Evolutionary conservation across 2,113 vertebrate genomes (phyloP).

Genomic region (Elephantulus edwardii): DNA sequence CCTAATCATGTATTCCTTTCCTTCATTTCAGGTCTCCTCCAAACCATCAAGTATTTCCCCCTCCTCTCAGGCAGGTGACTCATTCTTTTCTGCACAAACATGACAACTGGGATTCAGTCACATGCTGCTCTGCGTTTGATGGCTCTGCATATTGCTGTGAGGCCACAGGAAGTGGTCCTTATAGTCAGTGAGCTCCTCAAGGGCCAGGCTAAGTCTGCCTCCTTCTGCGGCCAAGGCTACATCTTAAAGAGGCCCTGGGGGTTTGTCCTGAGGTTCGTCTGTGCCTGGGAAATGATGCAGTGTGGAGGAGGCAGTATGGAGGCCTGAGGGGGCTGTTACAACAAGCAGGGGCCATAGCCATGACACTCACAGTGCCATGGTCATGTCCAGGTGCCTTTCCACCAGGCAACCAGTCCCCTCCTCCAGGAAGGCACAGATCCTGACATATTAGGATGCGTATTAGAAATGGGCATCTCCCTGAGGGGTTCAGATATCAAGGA

Average conservation of each 20-base stretch:
- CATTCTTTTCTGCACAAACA: neutral
- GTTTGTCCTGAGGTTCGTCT: too few species aligned
- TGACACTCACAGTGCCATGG: too few species aligned
- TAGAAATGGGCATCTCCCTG: too few species aligned
- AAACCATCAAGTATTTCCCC: neutral
- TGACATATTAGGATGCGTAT: accelerated
- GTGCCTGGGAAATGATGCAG: too few species aligned
- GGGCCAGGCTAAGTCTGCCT: neutral
- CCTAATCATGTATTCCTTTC: too few species aligned
- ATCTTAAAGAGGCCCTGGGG: neutral
- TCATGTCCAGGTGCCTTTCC: neutral
- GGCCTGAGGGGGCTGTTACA: too few species aligned
- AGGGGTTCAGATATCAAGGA: neutral
- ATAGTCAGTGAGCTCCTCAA: neutral
- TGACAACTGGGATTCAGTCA: neutral
- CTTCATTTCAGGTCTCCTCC: neutral
- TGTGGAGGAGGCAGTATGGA: too few species aligned
- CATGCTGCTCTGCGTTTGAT: neutral
- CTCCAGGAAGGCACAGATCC: neutral
- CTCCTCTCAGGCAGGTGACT: accelerated
- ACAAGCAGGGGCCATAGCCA: too few species aligned
- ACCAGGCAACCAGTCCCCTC: neutral
- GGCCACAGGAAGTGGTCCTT: neutral
- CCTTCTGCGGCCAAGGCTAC: neutral
- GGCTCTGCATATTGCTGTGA: neutral